Evolutionary conservation across 2,113 vertebrate genomes (phyloP).

Genomic region (Crotalus horridus): DNA sequence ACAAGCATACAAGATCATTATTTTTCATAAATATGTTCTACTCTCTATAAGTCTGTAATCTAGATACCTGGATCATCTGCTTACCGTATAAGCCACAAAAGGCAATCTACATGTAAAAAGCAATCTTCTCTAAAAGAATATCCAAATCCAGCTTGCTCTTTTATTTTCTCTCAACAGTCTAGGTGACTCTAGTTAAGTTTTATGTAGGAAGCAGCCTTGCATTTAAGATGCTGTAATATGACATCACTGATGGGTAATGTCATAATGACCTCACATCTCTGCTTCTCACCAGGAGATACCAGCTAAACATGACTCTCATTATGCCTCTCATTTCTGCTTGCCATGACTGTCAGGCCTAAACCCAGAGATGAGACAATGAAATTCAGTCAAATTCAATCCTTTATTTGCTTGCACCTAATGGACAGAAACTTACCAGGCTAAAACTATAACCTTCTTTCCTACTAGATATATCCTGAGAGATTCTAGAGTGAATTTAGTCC

Average conservation of each 20-base stretch:
- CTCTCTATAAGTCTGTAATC: not conserved
- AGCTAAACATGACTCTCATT: not conserved
- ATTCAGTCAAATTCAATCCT: not conserved
- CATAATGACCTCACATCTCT: not conserved
- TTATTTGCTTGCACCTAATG: not conserved
- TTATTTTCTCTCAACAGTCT: fast-evolving
- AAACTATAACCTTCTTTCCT: not conserved
- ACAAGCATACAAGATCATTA: not conserved
- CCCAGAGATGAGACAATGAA: not conserved
- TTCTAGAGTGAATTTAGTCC: not conserved
- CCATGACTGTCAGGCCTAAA: not conserved
- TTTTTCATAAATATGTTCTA: not conserved
- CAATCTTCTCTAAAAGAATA: not conserved
- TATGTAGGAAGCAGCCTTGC: not conserved
- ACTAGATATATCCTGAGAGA: not conserved
- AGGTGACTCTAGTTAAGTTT: fast-evolving
- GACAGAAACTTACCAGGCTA: not conserved
- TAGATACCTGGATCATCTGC: not conserved
- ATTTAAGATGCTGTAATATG: fast-evolving
- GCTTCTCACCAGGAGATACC: fast-evolving
- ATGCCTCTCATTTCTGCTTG: not conserved
- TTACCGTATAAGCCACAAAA: not conserved
- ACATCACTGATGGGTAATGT: not conserved
- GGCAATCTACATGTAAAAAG: not conserved
- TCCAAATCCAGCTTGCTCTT: not conserved